These are phyloP conservation scores for Plotosus lineatus DNA, from an alignment of 2,113 vertebrate genomes.

Conservation along the genomic window DNA sequence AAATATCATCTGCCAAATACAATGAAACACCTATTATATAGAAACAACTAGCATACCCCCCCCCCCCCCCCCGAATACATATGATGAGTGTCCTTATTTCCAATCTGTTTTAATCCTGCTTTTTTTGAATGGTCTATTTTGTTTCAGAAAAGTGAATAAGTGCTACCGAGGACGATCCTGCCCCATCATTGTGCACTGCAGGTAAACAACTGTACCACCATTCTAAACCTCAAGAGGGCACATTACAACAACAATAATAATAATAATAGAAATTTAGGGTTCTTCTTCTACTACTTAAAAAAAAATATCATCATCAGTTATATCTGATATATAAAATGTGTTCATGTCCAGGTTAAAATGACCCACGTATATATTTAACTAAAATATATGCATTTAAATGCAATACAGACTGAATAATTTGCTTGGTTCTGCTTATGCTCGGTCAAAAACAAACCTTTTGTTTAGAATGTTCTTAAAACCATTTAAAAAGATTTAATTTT, in stretches of 20 bases:
- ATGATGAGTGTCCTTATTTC: background rate
- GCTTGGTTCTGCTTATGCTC: background rate
- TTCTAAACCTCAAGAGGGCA: constrained; percentile 12
- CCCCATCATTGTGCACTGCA: constrained; percentile 97
- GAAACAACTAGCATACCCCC: background rate
- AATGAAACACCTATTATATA: too few species aligned
- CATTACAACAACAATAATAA: too few species aligned
- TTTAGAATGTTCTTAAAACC: too few species aligned
- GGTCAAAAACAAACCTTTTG: background rate
- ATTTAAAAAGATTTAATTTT: too few species aligned
- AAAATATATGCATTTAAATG: background rate
- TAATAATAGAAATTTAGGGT: too few species aligned
- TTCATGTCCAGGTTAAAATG: background rate
- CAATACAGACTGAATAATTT: background rate
- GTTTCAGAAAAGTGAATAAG: constrained; percentile 97
- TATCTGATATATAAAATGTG: background rate
- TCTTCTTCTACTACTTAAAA: too few species aligned
- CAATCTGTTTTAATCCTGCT: constrained; percentile 2
- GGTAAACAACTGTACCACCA: constrained; percentile 71
- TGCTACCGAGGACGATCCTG: constrained; percentile 97
- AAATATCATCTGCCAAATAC: background rate
- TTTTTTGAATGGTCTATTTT: constrained; percentile 38
- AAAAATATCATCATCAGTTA: too few species aligned
- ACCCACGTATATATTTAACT: background rate
- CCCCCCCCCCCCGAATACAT: too few species aligned